Conservation (phyloP, 1,140 invertebrate genomes). For the Sipha flava region DNA sequence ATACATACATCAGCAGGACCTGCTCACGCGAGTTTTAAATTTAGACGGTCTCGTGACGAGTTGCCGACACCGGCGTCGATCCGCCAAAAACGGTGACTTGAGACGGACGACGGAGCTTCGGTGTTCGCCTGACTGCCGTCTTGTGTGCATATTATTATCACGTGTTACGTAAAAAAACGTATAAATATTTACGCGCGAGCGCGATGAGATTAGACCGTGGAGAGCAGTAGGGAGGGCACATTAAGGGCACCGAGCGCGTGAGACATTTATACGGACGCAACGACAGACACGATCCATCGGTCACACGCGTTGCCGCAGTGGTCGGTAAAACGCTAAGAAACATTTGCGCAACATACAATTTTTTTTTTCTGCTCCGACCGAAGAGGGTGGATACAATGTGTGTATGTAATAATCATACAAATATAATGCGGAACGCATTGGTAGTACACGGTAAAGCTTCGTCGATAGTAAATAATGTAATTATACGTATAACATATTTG, state of each 20-base stretch:
- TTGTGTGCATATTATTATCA: too few relatives aligned
- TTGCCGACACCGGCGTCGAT: neutral
- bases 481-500: too few relatives aligned
- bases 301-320: neutral
- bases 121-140: too few relatives aligned
- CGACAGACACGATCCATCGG: neutral
- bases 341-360: too few relatives aligned
- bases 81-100: neutral
- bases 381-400: neutral
- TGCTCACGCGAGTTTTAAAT: neutral
- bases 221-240: neutral
- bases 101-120: too few relatives aligned
- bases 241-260: neutral
- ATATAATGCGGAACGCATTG: neutral
- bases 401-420: neutral
- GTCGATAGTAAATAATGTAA: too few relatives aligned
- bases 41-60: neutral
- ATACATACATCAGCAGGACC: neutral
- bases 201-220: neutral
- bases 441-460: too few relatives aligned
- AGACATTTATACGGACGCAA: neutral
- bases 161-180: too few relatives aligned
- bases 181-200: too few relatives aligned
- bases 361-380: neutral
- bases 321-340: neutral